phyloP scores from a whole-genome alignment of 2,888 invertebrate species.

The Erebia ligea region DNA sequence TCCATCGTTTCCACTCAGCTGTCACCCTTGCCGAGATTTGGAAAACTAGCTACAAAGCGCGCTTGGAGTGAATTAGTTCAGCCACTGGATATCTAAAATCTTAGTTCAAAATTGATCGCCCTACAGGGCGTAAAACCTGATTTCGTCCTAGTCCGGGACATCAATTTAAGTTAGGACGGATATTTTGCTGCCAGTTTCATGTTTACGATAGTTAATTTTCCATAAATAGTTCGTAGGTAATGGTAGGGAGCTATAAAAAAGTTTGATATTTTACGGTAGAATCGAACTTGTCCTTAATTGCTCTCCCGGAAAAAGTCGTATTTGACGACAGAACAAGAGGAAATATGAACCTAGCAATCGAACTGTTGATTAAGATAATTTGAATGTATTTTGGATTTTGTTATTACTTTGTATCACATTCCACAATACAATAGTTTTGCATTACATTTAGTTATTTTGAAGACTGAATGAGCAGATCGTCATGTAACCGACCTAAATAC shows the following conservation, averaged over 20 bases:
- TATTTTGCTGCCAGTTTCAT: slow-evolving; percentile 67
- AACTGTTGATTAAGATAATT: slow-evolving; percentile 20
- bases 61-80: slow-evolving; percentile 88
- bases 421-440: slow-evolving; percentile 66
- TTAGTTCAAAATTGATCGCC: slow-evolving; percentile 50
- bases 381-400: slow-evolving; percentile 34
- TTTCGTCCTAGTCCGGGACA: slow-evolving; percentile 78
- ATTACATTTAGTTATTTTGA: slow-evolving; percentile 73
- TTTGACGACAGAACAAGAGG: slow-evolving; percentile 17
- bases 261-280: slow-evolving; percentile 50
- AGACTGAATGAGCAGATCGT: slow-evolving; percentile 76
- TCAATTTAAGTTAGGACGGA: slow-evolving; percentile 71
- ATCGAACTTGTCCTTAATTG: slow-evolving; percentile 48
- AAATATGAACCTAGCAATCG: slow-evolving; percentile 30
- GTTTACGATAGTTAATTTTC: slow-evolving; percentile 63
- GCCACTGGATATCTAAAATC: slow-evolving; percentile 50
- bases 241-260: slow-evolving; percentile 59
- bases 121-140: slow-evolving; percentile 44
- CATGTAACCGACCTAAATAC: slow-evolving; percentile 50
- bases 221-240: slow-evolving; percentile 51
- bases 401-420: slow-evolving; percentile 63
- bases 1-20: slow-evolving; percentile 97
- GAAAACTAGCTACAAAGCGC: slow-evolving; percentile 97
- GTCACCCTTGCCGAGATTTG: slow-evolving; percentile 97
- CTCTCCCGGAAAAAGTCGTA: slow-evolving; percentile 59